Evolutionary conservation across 1,140 invertebrate species (phyloP), one percentile per base, ranked within the genome.

Genomic region (Batillaria attramentaria): DNA sequence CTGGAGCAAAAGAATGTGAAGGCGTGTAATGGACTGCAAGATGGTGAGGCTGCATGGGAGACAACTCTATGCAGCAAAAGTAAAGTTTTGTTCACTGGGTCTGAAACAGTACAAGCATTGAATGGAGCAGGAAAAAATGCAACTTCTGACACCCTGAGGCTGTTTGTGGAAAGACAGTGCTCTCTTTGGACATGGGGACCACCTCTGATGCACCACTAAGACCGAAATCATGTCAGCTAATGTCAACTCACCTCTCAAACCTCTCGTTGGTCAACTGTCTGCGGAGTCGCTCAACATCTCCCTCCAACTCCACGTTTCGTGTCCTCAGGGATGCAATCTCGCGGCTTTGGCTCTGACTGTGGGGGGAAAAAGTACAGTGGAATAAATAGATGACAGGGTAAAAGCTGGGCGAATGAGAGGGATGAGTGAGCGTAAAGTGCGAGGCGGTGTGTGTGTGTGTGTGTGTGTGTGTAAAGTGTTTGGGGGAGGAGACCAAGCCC

Each of bases 261-360:
- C 89, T 86, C 72, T 92, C 91, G 83, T 86, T 91, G 33, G 90
- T 90, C 37, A 92, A 79, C 74, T 89, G 87, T 72, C 90, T 78
- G 43, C 89, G 83, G 0, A 91, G 76, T 74, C 90, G 83, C 72
- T 92, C 90, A 24, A 89, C 81, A 70, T 92, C 91, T 62, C 87
- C 86, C 69, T 92, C 91, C 37, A 91, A 81, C 80, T 91, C 91
- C 31, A 91, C 86, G 79, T 89, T 90, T 33, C 87, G 85, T 28
- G 88, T 89, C 43, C 90, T 77, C n/a, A 91, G 81, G 24, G 87
- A 87, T 1, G 85, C 85, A 60, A 91, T 84, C 76, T 91, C 91
- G 72, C 90, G 81, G 46, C 86, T 89, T 81, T 91, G 90, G 60
- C 84, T 89, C 83, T 91, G 89, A 24, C 90, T 91, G 83, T 39